A percentile compares a stretch with the other conserved stretches of the same genome.
Evolutionary conservation across 2,797 vertebrate species (phyloP).

Genomic region (Gallinago stenura): DNA sequence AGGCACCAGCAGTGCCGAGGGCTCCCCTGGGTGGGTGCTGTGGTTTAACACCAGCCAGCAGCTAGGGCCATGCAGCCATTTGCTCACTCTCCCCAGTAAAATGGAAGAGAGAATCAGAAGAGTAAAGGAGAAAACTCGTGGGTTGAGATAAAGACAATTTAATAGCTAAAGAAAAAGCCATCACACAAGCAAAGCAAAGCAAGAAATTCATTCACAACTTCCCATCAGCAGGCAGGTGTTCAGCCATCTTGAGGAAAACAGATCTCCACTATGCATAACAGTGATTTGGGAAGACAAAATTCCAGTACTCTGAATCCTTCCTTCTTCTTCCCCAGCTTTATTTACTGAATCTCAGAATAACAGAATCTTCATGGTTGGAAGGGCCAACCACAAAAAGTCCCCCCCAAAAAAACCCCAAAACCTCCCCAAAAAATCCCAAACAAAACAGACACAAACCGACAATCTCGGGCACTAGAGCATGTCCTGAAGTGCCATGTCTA

Average conservation of each 20-base stretch:
- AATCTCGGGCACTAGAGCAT: too few relatives aligned
- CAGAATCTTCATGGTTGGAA: too few relatives aligned
- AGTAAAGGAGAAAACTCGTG: background rate
- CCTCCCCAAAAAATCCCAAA: too few relatives aligned
- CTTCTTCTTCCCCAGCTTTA: background rate
- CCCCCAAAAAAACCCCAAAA: too few relatives aligned
- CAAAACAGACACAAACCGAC: too few relatives aligned
- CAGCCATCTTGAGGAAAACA: background rate
- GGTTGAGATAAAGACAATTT: background rate
- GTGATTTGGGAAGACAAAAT: background rate
- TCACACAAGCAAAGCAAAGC: background rate
- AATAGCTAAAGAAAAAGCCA: background rate
- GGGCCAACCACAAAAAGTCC: too few relatives aligned
- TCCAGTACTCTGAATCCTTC: background rate
- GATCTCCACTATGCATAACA: background rate
- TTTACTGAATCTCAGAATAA: too few relatives aligned
- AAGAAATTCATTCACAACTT: background rate
- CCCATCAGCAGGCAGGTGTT: background rate
- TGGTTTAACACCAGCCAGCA: background rate
- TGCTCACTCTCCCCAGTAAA: too few relatives aligned
- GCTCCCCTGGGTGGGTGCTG: accelerated
- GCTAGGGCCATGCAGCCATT: background rate
- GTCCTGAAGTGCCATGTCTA: too few relatives aligned
- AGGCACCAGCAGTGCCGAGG: accelerated
- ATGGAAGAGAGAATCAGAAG: background rate